Conservation (phyloP, 2,113 vertebrate species). For the Calonectris borealis region DNA sequence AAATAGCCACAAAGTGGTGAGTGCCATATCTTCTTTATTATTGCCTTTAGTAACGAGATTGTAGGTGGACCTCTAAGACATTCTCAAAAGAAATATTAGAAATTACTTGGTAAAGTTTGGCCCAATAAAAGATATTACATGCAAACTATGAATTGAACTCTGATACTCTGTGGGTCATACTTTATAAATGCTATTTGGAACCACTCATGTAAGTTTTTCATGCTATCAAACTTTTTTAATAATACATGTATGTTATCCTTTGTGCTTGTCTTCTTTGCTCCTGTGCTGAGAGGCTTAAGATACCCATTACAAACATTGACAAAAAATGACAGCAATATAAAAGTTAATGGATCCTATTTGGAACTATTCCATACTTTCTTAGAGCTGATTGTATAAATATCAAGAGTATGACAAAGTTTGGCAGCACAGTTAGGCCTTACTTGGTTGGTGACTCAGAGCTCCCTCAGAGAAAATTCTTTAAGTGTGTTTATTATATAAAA, state of each 20-base stretch:
- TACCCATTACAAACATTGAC: not conserved
- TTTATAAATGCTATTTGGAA: not conserved
- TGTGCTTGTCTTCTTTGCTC: not conserved
- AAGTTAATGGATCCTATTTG: not conserved
- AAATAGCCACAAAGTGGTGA: not conserved
- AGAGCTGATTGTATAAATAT: not conserved
- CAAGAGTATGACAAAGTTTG: not conserved
- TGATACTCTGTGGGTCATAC: not conserved
- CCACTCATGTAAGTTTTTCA: not conserved
- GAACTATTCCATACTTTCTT: not conserved
- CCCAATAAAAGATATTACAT: not conserved
- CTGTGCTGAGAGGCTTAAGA: not conserved
- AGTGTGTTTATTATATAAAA: not conserved
- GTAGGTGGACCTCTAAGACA: not conserved
- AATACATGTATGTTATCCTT: not conserved
- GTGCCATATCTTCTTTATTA: not conserved
- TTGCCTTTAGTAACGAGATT: not conserved
- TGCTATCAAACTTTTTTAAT: not conserved
- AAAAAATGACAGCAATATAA: not conserved
- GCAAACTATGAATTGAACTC: not conserved
- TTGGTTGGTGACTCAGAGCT: not conserved
- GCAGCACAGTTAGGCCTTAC: not conserved
- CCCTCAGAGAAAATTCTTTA: not conserved
- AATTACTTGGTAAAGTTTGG: not conserved
- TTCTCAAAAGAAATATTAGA: not conserved